These are phyloP conservation scores for Hyalella azteca DNA, from an alignment of 2,888 invertebrate genomes.

Conservation along the genomic window DNA sequence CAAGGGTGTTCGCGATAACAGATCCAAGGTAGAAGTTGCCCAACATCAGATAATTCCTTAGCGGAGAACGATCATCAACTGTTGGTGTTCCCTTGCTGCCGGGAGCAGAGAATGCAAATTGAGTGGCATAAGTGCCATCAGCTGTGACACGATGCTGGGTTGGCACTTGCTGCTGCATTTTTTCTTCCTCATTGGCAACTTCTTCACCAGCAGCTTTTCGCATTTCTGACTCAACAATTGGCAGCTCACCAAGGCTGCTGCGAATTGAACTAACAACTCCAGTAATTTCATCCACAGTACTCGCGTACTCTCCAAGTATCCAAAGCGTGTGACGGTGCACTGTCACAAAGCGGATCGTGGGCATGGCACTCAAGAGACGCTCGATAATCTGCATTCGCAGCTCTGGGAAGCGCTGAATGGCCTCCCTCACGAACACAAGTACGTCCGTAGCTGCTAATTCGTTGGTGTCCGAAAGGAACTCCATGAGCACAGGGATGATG, in stretches of 20 bases:
- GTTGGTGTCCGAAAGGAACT: constrained; percentile 87
- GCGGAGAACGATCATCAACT: constrained; percentile 74
- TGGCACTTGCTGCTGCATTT: constrained; percentile 59
- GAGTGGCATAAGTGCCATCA: constrained; percentile 98
- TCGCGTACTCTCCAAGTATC: constrained; percentile 97
- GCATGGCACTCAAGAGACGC: constrained; percentile 78
- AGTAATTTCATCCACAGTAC: constrained; percentile 65
- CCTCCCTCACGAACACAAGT: constrained; percentile 91
- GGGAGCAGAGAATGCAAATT: constrained; percentile 90
- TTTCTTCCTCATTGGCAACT: constrained; percentile 66
- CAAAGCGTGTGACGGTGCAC: constrained; percentile 93
- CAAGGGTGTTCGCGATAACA: constrained; percentile 85
- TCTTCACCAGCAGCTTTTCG: constrained; percentile 77
- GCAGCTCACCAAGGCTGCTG: constrained; percentile 75
- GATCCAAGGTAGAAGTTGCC: constrained; percentile 97
- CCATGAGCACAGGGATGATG: constrained; percentile 92
- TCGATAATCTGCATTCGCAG: constrained; percentile 80
- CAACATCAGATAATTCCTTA: constrained; percentile 86
- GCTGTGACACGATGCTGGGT: constrained; percentile 86
- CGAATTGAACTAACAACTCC: constrained; percentile 77
- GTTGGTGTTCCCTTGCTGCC: constrained; percentile 59
- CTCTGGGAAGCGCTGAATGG: constrained; percentile 74
- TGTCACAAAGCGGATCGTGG: constrained; percentile 86
- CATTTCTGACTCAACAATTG: constrained; percentile 70
- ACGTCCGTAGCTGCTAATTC: constrained; percentile 93